Conservation (phyloP, 2,888 invertebrate species). For the Ophioninae sp. region DNA sequence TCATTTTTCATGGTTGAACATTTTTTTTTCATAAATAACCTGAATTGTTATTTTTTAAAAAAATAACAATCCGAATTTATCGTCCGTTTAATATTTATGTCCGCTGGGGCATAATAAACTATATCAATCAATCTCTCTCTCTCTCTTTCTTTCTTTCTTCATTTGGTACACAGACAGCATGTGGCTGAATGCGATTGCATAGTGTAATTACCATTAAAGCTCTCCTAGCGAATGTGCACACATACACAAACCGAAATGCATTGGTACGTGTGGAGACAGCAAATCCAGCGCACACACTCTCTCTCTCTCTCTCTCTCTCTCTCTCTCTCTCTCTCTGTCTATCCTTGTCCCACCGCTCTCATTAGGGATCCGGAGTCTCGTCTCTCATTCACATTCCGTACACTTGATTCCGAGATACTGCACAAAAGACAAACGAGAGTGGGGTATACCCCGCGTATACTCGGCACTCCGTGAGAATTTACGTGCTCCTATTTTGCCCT, state of each 20-base stretch:
- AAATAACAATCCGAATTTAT: no score
- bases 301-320: background rate
- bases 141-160: conserved; percentile 9
- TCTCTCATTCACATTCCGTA: conserved; percentile 38
- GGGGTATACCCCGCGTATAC: conserved; percentile 19
- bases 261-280: conserved; percentile 46
- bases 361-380: conserved; percentile 50
- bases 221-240: conserved; percentile 22
- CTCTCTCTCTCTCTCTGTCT: no score
- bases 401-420: conserved; percentile 2
- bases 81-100: no score
- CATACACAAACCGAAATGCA: background rate
- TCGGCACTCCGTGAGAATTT: conserved; percentile 1
- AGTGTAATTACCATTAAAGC: conserved; percentile 55
- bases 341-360: conserved; percentile 51
- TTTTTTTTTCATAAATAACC: no score
- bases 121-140: background rate
- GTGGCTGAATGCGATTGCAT: conserved; percentile 57
- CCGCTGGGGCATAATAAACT: no score
- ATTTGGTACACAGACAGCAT: conserved; percentile 36
- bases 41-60: no score
- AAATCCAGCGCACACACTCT: conserved; percentile 41
- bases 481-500: background rate
- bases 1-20: no score
- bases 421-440: conserved; percentile 35